Conservation (phyloP, 2,797 vertebrate genomes). For the Lacerta bilineata region DNA sequence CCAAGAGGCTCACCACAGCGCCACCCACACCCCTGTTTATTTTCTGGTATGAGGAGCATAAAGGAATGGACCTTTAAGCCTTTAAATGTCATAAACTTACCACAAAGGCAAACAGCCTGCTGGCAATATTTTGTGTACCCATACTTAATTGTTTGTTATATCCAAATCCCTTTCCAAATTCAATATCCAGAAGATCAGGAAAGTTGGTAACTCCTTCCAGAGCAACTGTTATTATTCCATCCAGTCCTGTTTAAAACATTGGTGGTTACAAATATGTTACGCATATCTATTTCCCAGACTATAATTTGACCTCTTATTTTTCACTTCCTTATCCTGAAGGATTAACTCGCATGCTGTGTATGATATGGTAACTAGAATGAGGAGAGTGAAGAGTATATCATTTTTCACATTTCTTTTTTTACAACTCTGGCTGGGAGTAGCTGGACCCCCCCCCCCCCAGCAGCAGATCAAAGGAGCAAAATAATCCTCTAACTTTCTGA, state of each 20-base stretch:
- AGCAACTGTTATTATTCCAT: constrained; percentile 74
- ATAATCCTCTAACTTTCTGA: background rate
- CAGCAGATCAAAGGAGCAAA: background rate
- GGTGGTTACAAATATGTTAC: background rate
- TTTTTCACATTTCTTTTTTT: background rate
- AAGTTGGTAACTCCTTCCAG: constrained; percentile 60
- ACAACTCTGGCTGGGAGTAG: background rate
- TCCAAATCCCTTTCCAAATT: constrained; percentile 77
- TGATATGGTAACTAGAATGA: background rate
- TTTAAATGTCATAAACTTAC: constrained; percentile 64
- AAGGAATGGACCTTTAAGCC: too few species aligned
- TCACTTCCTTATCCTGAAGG: background rate
- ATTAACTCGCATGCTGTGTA: background rate
- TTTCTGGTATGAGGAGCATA: too few species aligned
- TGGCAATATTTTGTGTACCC: constrained; percentile 70
- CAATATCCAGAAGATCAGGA: constrained; percentile 66
- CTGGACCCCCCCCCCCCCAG: too few species aligned
- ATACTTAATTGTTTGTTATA: constrained; percentile 72
- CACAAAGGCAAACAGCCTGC: constrained; percentile 67
- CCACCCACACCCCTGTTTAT: too few species aligned
- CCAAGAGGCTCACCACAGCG: too few species aligned
- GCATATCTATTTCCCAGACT: background rate
- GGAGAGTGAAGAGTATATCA: too few species aligned
- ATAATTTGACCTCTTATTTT: background rate
- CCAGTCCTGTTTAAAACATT: constrained; percentile 67